Evolutionary conservation across 2,797 vertebrate genomes (phyloP).

Genomic region (Octomys mimax): DNA sequence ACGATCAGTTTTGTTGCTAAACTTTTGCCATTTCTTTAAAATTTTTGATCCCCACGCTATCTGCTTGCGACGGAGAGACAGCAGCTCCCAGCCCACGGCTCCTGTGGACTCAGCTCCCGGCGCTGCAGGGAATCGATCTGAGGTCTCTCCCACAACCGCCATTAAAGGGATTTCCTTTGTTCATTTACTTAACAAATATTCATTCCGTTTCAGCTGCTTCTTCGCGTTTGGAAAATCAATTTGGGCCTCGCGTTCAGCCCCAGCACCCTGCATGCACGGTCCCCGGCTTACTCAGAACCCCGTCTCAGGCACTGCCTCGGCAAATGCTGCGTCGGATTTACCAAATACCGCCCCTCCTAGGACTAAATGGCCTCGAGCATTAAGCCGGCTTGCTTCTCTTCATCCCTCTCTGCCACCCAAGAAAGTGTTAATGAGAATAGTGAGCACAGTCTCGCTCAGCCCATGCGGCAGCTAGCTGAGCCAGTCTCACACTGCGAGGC

Average conservation of each 20-base stretch:
- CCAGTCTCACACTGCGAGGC: neutral
- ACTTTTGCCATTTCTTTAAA: conserved; percentile 25
- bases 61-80: neutral
- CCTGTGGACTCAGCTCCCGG: neutral
- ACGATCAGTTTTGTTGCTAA: conserved; percentile 24
- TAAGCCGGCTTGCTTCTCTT: neutral
- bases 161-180: neutral
- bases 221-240: neutral
- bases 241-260: neutral
- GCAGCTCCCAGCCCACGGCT: neutral
- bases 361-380: too few relatives aligned
- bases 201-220: neutral
- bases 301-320: neutral
- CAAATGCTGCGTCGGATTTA: neutral
- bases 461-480: neutral
- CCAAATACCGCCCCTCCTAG: neutral
- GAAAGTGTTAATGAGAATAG: neutral
- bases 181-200: neutral
- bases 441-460: neutral
- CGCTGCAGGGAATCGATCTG: neutral
- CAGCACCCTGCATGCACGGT: too few relatives aligned
- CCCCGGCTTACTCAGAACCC: neutral
- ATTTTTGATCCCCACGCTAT: neutral
- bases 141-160: neutral
- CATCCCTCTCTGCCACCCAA: neutral